Percentiles rank a stretch among this genome's conserved stretches.
These are phyloP conservation scores for Glyptemys insculpta DNA, from an alignment of 2,797 vertebrate species.

Conservation along the genomic window DNA sequence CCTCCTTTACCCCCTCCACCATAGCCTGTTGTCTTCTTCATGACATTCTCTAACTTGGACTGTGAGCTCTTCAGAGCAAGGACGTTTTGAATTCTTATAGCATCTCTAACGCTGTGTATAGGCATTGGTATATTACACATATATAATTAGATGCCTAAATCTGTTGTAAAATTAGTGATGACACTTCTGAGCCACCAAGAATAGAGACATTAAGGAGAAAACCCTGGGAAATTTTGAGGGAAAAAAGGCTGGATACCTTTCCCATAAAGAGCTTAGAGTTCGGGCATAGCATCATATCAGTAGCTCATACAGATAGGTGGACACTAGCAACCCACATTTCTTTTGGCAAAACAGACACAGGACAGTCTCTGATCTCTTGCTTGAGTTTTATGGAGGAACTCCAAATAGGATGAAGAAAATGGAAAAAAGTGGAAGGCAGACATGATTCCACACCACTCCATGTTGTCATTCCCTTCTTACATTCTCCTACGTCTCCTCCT, in stretches of 20 bases:
- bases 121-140: neutral
- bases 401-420: neutral
- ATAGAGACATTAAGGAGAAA: neutral
- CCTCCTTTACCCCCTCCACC: neutral
- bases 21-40: neutral
- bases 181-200: neutral
- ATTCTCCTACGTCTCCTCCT: neutral
- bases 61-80: neutral
- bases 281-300: rapidly evolving
- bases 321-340: neutral
- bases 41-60: neutral
- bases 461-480: neutral
- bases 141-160: neutral
- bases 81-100: neutral
- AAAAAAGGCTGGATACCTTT: neutral
- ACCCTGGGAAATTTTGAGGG: neutral
- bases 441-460: neutral
- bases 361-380: neutral
- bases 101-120: neutral
- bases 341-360: neutral
- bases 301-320: neutral
- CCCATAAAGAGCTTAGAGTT: neutral
- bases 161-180: neutral
- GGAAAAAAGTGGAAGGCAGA: neutral
- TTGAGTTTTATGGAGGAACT: neutral